Evolutionary conservation across 2,113 vertebrate species (phyloP), one percentile per base, ranked within the genome.

Genomic region (Mormyrus lacerda): DNA sequence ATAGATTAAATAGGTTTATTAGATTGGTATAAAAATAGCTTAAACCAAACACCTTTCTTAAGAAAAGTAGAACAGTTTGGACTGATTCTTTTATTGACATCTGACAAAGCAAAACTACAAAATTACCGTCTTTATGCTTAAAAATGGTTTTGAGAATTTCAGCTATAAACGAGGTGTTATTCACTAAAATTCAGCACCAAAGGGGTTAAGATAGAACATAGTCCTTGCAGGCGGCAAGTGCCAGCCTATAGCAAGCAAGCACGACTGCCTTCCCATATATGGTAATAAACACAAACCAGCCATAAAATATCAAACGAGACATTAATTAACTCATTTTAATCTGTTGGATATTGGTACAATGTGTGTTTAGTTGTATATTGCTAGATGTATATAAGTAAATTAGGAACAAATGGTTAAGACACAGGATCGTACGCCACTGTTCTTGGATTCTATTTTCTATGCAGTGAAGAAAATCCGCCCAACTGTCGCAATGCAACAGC

Each of bases 201-300:
- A 90, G 50, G 94, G 94, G 95, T 96, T 96, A 96, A 96, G 35
- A 45, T 19, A 10, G 88, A 83, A 91, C 88, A 79, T 87, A 86
- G 89, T 90, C 92, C 90, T 91, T 83, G 91, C 94, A 92, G 91
- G 94, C 94, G 93, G 93, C 92, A 31, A 92, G 84, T 90, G 90
- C 92, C 92, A 95, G 94, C 95, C 95, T 96, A 96, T 96, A 90
- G 91, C 94, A 93, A 93, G 88, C 42, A 90, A 91, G 94, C 94
- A 95, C 94, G 92, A 92, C 92, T 90, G 92, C 89, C 92, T 94
- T 85, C 92, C 95, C 95, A 94, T 96, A 96, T 95, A 95, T 94
- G 95, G 95, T 88, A 92, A 92, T 92, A 88, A 90, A 90, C 24
- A 91, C 90, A 91, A 92, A 93, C 90, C 90, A 15, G 69, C 89